Base-by-base conservation (phyloP, 2,113 vertebrate genomes). In the Sigmodon hispidus region DNA sequence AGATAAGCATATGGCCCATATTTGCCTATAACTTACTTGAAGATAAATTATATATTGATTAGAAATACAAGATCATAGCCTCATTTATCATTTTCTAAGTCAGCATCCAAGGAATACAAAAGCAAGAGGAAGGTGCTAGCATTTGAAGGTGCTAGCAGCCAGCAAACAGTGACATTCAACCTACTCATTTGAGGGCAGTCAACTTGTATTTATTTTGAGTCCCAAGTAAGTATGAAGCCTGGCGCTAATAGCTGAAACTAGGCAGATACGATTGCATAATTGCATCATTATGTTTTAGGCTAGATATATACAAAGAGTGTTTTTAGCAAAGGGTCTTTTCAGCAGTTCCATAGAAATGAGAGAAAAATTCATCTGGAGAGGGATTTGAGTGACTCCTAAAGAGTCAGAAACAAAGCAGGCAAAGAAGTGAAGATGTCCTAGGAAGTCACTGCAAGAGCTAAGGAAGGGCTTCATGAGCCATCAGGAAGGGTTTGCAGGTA, bases 1-100 rank as follows among this genome's bases (percentile, higher is more conserved):
- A 88, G 8, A 61, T 50, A 69, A 70, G 7, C 5, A 7, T 57
- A 45, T 52, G 15, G 10, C 34, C 67, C 6, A 6, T 95, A 15
- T 61, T 93, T 87, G 69, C 43, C 86, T 89, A 63, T 11, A 91
- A 29, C 12, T 29, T 89, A 12, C 88, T 59, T 84, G 24, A 93
- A 93, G 40, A 50, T 80, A 43, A 29, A 77, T 72, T 83, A 63
- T 43, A 57, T 26, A 59, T 40, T 40, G 12, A 79, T 65, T 65
- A 21, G 34, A 93, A 77, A 61, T 79, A 52, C 26, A 24, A 93
- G 36, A 79, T 88, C 15, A 29, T 21, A 90, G 40, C 19, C 50
- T 93, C 29, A 76, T 57, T 75, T 50, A 87, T 93, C 19, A 45
- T n/a, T 93, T 91, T 87, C 72, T 86, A 94, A 36, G n/a, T 73